A percentile compares a stretch with the other conserved stretches of the same genome.
phyloP scores from a whole-genome alignment of 2,797 vertebrate species.

The Thalassophryne amazonica region DNA sequence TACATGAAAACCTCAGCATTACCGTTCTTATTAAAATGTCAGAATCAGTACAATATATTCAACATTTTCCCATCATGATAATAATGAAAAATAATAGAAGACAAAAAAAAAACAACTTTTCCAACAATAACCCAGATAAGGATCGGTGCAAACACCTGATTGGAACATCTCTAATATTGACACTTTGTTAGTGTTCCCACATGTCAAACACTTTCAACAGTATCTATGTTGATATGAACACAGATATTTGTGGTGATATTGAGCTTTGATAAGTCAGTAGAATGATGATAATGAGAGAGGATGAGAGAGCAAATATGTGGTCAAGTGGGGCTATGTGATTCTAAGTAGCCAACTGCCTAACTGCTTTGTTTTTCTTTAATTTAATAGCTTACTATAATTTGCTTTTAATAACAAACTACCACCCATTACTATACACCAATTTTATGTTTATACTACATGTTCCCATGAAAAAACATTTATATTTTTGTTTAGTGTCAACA shows the following conservation, averaged over 20 bases:
- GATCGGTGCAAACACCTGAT: too few species aligned
- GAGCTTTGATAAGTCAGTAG: slow-evolving; percentile 48
- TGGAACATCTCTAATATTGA: too few species aligned
- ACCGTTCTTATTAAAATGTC: too few species aligned
- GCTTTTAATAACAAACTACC: slow-evolving; percentile 43
- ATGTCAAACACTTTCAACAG: slow-evolving; percentile 57
- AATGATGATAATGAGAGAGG: slow-evolving; percentile 43
- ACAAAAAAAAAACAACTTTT: too few species aligned
- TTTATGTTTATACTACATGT: slow-evolving; percentile 41
- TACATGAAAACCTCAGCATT: too few species aligned
- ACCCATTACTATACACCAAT: slow-evolving; percentile 48
- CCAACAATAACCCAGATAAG: too few species aligned
- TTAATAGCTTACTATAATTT: slow-evolving; percentile 19
- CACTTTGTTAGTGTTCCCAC: slow-evolving; percentile 40
- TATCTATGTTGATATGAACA: slow-evolving; percentile 43
- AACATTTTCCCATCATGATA: too few species aligned
- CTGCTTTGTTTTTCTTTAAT: slow-evolving; percentile 36
- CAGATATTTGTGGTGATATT: slow-evolving; percentile 48
- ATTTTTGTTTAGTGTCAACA: slow-evolving; percentile 7
- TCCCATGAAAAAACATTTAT: slow-evolving; percentile 16
- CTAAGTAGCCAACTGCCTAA: slow-evolving; percentile 43
- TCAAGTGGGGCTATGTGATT: slow-evolving; percentile 51
- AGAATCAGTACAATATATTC: too few species aligned
- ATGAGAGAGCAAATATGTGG: slow-evolving; percentile 60
- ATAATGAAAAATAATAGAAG: too few species aligned